A percentile compares a stretch with the other conserved stretches of the same genome.
Conservation (phyloP, 2,888 invertebrate genomes). For the Latrodectus hesperus region DNA sequence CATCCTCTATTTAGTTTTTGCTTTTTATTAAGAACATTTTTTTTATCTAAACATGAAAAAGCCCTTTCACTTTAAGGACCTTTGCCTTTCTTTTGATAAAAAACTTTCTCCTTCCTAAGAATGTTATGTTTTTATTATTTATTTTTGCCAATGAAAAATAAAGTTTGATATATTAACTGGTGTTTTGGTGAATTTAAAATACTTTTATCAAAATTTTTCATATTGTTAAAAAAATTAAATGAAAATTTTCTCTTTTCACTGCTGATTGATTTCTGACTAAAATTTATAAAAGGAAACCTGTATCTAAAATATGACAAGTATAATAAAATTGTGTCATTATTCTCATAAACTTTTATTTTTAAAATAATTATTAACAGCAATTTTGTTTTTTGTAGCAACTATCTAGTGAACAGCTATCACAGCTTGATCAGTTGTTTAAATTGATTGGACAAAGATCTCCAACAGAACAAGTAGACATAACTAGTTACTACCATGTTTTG, state of each 20-base stretch:
- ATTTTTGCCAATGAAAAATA: neutral
- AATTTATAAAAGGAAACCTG: too few species aligned
- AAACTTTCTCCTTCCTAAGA: too few species aligned
- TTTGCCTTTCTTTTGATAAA: too few species aligned
- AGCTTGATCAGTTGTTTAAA: conserved; percentile 84
- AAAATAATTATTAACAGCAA: neutral
- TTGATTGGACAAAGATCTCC: conserved; percentile 82
- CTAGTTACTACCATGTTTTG: conserved; percentile 82
- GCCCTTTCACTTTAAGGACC: too few species aligned
- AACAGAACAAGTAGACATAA: conserved; percentile 78
- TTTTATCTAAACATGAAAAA: too few species aligned
- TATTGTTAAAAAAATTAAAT: neutral
- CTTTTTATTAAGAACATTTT: too few species aligned
- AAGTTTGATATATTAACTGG: too few species aligned
- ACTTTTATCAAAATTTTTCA: neutral
- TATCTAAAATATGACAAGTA: too few species aligned
- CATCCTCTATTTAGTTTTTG: too few species aligned
- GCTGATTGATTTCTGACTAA: too few species aligned
- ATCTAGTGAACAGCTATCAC: conserved; percentile 84
- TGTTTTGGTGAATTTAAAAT: too few species aligned
- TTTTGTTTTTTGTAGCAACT: conserved; percentile 78
- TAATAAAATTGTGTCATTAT: neutral
- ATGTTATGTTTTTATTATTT: neutral
- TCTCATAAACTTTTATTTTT: conserved; percentile 1
- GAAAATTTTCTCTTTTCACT: too few species aligned